phyloP scores from a whole-genome alignment of 2,888 invertebrate genomes.

The Molanna angustata region DNA sequence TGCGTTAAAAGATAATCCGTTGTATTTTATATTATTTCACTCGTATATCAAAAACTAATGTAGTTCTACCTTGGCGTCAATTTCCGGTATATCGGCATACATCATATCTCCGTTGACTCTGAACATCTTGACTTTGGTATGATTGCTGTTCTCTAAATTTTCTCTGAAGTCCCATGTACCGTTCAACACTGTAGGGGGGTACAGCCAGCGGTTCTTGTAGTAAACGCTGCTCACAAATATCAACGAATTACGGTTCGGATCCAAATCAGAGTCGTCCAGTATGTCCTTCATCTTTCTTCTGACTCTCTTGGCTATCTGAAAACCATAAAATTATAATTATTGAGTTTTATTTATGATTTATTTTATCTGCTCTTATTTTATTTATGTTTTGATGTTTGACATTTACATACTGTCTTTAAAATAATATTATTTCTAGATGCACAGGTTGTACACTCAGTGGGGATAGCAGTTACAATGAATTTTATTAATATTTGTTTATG shows the following conservation, averaged over 20 bases:
- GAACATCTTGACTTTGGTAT: conserved; percentile 41
- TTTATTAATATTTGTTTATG: no score
- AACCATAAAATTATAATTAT: neutral
- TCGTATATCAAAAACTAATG: no score
- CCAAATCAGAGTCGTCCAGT: conserved; percentile 46
- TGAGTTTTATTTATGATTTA: neutral
- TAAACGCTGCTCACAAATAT: conserved; percentile 44
- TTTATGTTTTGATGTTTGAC: neutral
- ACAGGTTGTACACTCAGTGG: no score
- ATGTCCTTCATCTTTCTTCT: conserved; percentile 46
- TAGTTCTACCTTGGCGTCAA: conserved; percentile 48
- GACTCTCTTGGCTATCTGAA: conserved; percentile 36
- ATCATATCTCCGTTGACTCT: conserved; percentile 48
- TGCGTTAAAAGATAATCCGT: no score
- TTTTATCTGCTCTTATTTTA: neutral
- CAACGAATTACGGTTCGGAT: conserved; percentile 39
- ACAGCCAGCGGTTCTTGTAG: conserved; percentile 46
- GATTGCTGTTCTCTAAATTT: conserved; percentile 35
- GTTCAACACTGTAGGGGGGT: conserved; percentile 49
- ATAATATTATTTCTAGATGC: no score
- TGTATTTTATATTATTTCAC: no score
- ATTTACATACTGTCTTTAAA: no score
- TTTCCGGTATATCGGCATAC: conserved; percentile 43
- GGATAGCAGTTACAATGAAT: no score
- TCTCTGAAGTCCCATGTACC: conserved; percentile 40